These are phyloP conservation scores for Anas platyrhynchos DNA, from an alignment of 2,113 vertebrate species.

Conservation along the genomic window DNA sequence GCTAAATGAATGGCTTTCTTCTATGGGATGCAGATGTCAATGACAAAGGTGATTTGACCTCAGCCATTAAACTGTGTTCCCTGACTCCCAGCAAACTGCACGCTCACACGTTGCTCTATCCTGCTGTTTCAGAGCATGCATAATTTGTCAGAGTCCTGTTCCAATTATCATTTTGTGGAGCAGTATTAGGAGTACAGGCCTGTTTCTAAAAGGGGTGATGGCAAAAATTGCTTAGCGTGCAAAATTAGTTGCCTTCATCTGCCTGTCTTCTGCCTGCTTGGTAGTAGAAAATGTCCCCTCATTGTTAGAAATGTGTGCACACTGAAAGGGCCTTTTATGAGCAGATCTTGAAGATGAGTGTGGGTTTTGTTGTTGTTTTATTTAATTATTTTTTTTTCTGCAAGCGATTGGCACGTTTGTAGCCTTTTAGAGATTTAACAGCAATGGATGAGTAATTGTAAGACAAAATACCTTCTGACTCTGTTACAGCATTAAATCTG, in stretches of 20 bases:
- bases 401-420: constrained; percentile 54
- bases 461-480: not conserved
- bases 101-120: not conserved
- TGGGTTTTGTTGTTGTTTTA: not conserved
- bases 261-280: constrained; percentile 13
- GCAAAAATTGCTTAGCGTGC: not conserved
- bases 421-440: constrained; percentile 44
- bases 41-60: constrained; percentile 54
- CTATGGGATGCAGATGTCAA: not conserved
- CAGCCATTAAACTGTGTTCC: constrained; percentile 13
- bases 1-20: not conserved
- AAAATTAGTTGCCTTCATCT: constrained; percentile 41
- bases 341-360: constrained; percentile 1
- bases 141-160: constrained; percentile 11
- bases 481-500: not conserved
- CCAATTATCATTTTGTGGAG: not conserved
- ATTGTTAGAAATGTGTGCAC: constrained; percentile 4
- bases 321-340: constrained; percentile 34
- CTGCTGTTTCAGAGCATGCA: not conserved
- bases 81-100: not conserved
- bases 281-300: constrained; percentile 18
- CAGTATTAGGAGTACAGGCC: not conserved
- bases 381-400: not conserved
- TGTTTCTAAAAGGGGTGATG: constrained; percentile 12
- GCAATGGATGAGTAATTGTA: constrained; percentile 26